Percentiles rank a stretch among this genome's conserved stretches.
Evolutionary conservation across 92 coral and sea anemone species (phyloP).

Genomic region (Desmophyllum pertusum): DNA sequence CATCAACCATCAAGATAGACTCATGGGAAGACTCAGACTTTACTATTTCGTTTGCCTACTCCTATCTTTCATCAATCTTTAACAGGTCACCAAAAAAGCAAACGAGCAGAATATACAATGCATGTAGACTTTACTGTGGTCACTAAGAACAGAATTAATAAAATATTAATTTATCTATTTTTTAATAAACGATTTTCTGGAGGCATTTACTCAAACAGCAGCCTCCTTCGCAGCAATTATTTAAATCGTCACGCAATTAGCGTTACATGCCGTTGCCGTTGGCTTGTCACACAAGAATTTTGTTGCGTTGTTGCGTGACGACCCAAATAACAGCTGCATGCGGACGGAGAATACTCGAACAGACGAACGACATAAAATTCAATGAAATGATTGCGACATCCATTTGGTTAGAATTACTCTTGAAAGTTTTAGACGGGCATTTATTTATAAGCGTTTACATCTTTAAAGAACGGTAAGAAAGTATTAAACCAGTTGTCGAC

Average conservation of each 20-base stretch:
- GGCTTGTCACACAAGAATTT: too few relatives aligned
- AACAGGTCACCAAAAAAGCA: background rate
- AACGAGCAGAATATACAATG: background rate
- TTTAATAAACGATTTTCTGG: background rate
- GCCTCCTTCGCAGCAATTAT: background rate
- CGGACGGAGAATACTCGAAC: background rate
- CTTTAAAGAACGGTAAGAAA: background rate
- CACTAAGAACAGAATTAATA: background rate
- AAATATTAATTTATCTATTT: background rate
- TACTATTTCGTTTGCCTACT: background rate
- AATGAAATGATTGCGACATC: constrained; percentile 1
- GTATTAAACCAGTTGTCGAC: background rate
- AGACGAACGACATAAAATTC: background rate
- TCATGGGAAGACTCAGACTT: too few relatives aligned
- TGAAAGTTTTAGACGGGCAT: background rate
- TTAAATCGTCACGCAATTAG: background rate
- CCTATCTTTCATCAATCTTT: background rate
- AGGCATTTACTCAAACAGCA: background rate
- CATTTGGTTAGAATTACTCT: background rate
- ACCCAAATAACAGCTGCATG: background rate
- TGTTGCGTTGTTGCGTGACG: too few relatives aligned
- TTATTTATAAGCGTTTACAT: background rate
- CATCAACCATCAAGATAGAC: background rate
- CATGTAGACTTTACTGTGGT: background rate
- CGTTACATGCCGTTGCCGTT: too few relatives aligned